Conservation (phyloP, 2,113 vertebrate species). For the Ranitomeya imitator region DNA sequence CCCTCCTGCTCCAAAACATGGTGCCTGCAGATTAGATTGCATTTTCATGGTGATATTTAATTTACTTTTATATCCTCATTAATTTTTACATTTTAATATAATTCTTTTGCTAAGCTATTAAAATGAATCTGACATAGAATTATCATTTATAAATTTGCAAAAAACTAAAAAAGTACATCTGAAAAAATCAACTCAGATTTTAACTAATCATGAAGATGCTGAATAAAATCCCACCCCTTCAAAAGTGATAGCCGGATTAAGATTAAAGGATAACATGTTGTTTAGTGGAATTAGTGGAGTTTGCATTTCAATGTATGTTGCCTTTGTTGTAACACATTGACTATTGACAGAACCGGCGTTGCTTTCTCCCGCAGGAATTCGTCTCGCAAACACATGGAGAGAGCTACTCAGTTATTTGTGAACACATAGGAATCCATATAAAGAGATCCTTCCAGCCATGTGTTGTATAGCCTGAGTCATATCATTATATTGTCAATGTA, state of each 20-base stretch:
- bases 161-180: neutral
- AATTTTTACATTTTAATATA: neutral
- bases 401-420: conserved; percentile 13
- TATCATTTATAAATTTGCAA: neutral
- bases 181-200: neutral
- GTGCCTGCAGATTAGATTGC: too few species aligned
- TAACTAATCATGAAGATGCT: neutral
- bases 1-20: too few species aligned
- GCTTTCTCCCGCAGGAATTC: conserved; percentile 4
- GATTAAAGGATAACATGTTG: conserved; percentile 38
- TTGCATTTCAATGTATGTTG: conserved; percentile 43
- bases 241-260: conserved; percentile 39
- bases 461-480: neutral
- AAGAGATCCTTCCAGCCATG: conserved; percentile 2
- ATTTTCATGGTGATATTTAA: neutral
- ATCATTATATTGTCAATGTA: neutral
- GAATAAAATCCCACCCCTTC: conserved; percentile 22
- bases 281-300: conserved; percentile 41
- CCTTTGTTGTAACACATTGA: conserved; percentile 20
- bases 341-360: neutral
- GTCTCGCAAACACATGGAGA: conserved; percentile 3
- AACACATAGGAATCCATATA: neutral
- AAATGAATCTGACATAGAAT: neutral
- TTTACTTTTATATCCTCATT: neutral
- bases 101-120: neutral